Evolutionary conservation across 2,113 vertebrate genomes (phyloP).

Genomic region (Ahaetulla prasina): DNA sequence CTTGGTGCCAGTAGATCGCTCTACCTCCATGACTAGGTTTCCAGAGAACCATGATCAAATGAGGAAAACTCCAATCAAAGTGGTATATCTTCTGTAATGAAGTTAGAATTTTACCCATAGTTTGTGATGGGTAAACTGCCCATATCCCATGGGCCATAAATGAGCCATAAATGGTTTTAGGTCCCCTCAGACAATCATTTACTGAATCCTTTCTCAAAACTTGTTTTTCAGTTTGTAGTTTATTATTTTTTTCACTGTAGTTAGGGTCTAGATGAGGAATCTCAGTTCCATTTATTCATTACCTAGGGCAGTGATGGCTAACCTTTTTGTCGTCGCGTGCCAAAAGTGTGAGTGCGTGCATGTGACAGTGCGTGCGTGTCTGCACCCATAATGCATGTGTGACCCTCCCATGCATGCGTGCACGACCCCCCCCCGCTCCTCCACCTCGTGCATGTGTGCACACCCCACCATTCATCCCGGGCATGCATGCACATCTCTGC

Average conservation of each 20-base stretch:
- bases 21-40: not conserved
- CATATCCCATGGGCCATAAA: not conserved
- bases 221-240: not conserved
- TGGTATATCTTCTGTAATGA: not conserved
- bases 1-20: not conserved
- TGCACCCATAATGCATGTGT: too few species aligned
- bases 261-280: not conserved
- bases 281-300: not conserved
- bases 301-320: too few species aligned
- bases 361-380: too few species aligned
- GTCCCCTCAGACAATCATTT: not conserved
- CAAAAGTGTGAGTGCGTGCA: too few species aligned
- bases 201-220: not conserved
- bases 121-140: not conserved
- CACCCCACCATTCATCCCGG: too few species aligned
- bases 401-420: too few species aligned
- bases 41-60: not conserved
- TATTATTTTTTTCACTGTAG: not conserved
- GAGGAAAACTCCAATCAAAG: not conserved
- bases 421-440: too few species aligned
- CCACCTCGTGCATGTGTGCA: too few species aligned
- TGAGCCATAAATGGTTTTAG: not conserved
- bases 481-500: too few species aligned
- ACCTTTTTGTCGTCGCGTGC: too few species aligned
- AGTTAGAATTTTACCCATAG: not conserved